Evolutionary conservation across 2,888 invertebrate genomes (phyloP).

Genomic region (Petrophora chlorosata): DNA sequence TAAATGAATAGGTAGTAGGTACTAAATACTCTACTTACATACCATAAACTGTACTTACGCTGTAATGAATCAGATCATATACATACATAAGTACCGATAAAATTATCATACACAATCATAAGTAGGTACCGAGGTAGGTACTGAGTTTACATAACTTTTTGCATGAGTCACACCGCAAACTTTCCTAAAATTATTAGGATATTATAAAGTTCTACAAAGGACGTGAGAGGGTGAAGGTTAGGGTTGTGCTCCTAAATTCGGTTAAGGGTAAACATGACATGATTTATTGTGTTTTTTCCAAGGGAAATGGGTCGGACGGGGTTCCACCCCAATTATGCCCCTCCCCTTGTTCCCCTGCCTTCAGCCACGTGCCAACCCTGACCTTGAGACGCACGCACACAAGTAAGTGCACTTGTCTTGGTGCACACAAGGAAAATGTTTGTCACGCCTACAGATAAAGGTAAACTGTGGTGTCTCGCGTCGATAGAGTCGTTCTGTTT

Average conservation of each 20-base stretch:
- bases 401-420: slow-evolving; percentile 26
- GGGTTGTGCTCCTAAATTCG: slow-evolving; percentile 20
- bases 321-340: slow-evolving; percentile 16
- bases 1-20: no score
- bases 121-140: no score
- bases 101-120: no score
- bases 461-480: no score
- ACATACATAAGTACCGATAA: neutral
- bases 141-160: no score
- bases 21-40: no score
- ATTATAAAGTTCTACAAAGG: neutral
- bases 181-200: neutral
- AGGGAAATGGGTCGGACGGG: slow-evolving; percentile 31
- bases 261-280: slow-evolving; percentile 4
- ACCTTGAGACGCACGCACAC: slow-evolving; percentile 62
- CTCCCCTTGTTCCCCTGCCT: slow-evolving; percentile 20
- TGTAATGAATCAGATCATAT: no score
- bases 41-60: no score
- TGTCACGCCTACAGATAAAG: slow-evolving; percentile 13
- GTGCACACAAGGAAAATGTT: slow-evolving; percentile 23
- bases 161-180: no score
- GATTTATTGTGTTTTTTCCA: slow-evolving; percentile 28
- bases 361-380: slow-evolving; percentile 63
- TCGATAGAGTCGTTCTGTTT: neutral
- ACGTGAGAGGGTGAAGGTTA: slow-evolving; percentile 10